Evolutionary conservation across 30 jellyfish, hydroid and myxozoan species (phyloP), one percentile per base, ranked within the genome.

Genomic region (Turritopsis dohrnii): DNA sequence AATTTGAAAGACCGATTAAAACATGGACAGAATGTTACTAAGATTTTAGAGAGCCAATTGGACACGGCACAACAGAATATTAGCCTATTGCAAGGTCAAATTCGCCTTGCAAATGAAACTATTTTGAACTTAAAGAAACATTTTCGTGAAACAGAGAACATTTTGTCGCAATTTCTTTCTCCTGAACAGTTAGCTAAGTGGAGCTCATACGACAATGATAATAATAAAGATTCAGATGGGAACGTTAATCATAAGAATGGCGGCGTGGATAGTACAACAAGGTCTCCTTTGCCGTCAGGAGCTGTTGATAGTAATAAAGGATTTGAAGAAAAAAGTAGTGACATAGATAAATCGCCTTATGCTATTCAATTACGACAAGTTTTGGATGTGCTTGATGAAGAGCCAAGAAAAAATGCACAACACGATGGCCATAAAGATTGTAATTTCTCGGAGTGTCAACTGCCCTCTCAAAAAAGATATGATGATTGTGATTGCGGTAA

Each of bases 331-430:
- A 54, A 27, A 74, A 21, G 26, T 0, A n/a, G n/a, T 5, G 84
- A 52, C 71, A 52, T 7, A 16, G 65, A 80, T 0, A 88, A 88
- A 60, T 93, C 98, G 9, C 98, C 96, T 0, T 93, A 93, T 76
- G 98, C 96, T n/a, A 95, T 85, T 71, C 98, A 93, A 79, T 89
- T 93, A 28, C 79, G 94, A 60, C 98, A 93, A 79, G 98, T 93
- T 27, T 95, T 93, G 41, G 98, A 93, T 74, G 96, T 91, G 21
- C 87, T 93, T 24, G 96, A 93, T 54, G 98, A 93, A 76, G 96
- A 91, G 77, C 90, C 97, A 21, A 79, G 87, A 73, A 87, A 84
- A n/a, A 52, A 28, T 30, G 8, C 60, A 53, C 65, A 4, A 9
- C 79, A 54, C 7, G 24, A 22, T 0, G 24, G 54, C n/a, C 52